phyloP scores from a whole-genome alignment of 2,797 vertebrate genomes.

The Borostomias antarcticus region DNA sequence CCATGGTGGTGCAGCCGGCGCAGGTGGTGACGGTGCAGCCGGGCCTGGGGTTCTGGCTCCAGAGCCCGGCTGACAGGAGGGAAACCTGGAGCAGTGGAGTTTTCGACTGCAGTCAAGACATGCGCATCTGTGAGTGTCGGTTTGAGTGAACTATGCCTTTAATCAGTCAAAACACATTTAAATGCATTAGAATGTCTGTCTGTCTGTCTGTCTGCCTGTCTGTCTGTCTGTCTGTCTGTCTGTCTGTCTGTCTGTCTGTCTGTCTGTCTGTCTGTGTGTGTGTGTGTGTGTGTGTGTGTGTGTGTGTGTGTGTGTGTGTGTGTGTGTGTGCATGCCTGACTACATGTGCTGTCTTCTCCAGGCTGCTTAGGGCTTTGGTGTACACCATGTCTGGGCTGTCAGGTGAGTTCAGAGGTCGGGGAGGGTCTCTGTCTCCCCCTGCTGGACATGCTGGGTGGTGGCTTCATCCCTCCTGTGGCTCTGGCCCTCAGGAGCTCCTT shows the following conservation, averaged over 20 bases:
- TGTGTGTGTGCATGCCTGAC: constrained; percentile 4
- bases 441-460: constrained; percentile 37
- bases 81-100: constrained; percentile 50
- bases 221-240: neutral
- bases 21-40: constrained; percentile 42
- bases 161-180: neutral
- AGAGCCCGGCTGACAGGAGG: constrained; percentile 4
- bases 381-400: constrained; percentile 54
- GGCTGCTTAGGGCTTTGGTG: constrained; percentile 66
- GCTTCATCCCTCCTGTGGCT: constrained; percentile 25
- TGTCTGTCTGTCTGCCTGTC: neutral
- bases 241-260: neutral
- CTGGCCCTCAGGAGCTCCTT: constrained; percentile 51
- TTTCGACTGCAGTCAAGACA: constrained; percentile 58
- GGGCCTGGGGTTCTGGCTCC: neutral
- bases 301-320: neutral
- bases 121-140: constrained; percentile 49
- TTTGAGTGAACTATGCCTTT: neutral
- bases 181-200: neutral
- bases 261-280: too few relatives aligned
- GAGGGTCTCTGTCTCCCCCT: constrained; percentile 66
- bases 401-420: constrained; percentile 51
- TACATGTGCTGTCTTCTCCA: neutral
- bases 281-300: neutral
- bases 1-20: constrained; percentile 7